Conservation (phyloP, 2,113 vertebrate genomes). For the Oreotrochilus melanogaster region DNA sequence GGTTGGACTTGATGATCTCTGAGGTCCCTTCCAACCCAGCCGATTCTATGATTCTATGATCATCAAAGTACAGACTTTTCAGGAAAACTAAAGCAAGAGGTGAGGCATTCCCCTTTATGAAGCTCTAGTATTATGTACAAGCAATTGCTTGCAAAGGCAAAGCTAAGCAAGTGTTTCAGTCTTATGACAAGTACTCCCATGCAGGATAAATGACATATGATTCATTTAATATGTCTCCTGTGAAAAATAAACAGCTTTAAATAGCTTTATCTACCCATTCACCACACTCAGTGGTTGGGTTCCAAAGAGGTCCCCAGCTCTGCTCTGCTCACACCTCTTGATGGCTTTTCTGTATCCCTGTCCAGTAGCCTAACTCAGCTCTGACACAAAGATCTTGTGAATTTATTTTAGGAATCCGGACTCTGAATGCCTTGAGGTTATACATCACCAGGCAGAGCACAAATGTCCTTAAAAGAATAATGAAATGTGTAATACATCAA, state of each 20-base stretch:
- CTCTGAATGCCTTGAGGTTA: not conserved
- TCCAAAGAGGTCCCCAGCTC: not conserved
- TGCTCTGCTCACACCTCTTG: not conserved
- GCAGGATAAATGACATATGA: not conserved
- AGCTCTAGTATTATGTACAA: not conserved
- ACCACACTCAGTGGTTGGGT: fast-evolving
- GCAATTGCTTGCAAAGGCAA: not conserved
- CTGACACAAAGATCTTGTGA: not conserved
- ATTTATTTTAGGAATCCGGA: not conserved
- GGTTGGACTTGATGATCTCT: no score
- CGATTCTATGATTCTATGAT: no score
- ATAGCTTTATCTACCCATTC: not conserved
- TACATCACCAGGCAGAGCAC: not conserved
- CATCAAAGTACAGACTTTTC: not conserved
- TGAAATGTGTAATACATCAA: not conserved
- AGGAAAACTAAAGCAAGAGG: not conserved
- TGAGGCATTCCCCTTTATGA: not conserved
- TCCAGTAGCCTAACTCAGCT: not conserved
- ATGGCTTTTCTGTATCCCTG: not conserved
- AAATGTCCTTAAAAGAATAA: not conserved
- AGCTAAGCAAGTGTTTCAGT: not conserved
- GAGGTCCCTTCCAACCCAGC: no score
- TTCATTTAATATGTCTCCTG: not conserved
- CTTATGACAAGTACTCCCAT: not conserved
- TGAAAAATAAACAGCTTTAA: not conserved